Conservation (phyloP, 2,888 invertebrate genomes). For the Eupithecia centaureata region DNA sequence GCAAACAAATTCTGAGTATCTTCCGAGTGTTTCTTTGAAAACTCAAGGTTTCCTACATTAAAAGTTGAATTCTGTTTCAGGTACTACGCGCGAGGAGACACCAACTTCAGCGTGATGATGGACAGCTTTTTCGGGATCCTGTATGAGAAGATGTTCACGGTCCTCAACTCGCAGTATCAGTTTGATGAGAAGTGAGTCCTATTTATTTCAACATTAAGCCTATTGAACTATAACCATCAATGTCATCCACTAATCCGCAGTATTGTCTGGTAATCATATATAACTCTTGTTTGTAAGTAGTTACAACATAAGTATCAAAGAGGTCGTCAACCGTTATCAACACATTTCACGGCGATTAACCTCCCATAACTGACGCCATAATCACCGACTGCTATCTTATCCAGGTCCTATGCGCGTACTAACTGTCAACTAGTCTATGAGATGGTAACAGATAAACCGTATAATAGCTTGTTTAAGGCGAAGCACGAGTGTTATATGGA, state of each 20-base stretch:
- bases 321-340: conserved; percentile 23
- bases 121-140: conserved; percentile 96
- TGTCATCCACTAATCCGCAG: neutral
- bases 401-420: neutral
- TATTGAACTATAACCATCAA: neutral
- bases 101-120: conserved; percentile 93
- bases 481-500: conserved; percentile 59
- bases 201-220: neutral
- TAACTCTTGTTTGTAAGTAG: conserved; percentile 11
- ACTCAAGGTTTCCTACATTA: neutral
- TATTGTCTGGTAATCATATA: conserved; percentile 7
- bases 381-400: conserved; percentile 2
- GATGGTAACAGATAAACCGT: conserved; percentile 38
- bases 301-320: conserved; percentile 4
- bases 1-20: conserved; percentile 6
- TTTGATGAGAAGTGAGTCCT: conserved; percentile 90
- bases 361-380: conserved; percentile 10
- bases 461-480: conserved; percentile 65
- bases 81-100: conserved; percentile 93
- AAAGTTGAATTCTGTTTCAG: conserved; percentile 47
- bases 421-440: conserved; percentile 10
- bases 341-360: conserved; percentile 24
- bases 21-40: neutral
- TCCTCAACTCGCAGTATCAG: conserved; percentile 95
- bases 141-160: conserved; percentile 98